Evolutionary conservation across 2,113 vertebrate species (phyloP), one percentile per base, ranked within the genome.

Genomic region (Mesitornis unicolor): DNA sequence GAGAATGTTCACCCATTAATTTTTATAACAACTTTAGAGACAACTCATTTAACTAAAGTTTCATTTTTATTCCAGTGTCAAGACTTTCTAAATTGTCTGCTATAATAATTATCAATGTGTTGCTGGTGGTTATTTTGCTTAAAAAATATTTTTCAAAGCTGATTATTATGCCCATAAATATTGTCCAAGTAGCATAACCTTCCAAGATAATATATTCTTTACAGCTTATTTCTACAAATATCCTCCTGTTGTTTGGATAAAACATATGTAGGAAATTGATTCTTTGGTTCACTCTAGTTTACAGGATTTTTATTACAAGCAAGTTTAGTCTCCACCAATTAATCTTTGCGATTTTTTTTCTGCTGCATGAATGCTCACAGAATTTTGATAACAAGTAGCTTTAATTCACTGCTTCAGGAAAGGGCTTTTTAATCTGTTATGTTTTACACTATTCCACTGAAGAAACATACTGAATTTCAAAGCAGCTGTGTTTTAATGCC

Each of bases 31-130:
- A 26, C 25, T 84, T 90, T 18, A 73, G 73, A 45, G 54, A 80
- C 50, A 70, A 63, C 31, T 93, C 60, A 42, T 67, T 79, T 84
- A 85, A 82, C 54, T 84, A 33, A 77, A 64, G 28, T 78, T 95
- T 84, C 59, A 70, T 89, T 54, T 92, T 96, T 92, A 87, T 79
- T 78, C 64, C 40, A 54, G 40, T 94, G 71, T 90, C 51, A 83
- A 68, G 51, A 73, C 51, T 93, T 93, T 81, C 86, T 93, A 95
- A 96, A 94, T 84, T 92, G 70, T 59, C 43, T 74, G 33, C 78
- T 92, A 50, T 40, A 94, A 81, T 91, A 96, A 96, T 97, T 95
- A 96, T 33, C 82, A 88, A 31, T 35, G 68, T 71, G 31, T 95
- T 93, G 29, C 95, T 93, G 84, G 54, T 25, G 89, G 40, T 61